phyloP scores from a whole-genome alignment of 92 coral and sea anemone species.

The Pocillopora grandis region DNA sequence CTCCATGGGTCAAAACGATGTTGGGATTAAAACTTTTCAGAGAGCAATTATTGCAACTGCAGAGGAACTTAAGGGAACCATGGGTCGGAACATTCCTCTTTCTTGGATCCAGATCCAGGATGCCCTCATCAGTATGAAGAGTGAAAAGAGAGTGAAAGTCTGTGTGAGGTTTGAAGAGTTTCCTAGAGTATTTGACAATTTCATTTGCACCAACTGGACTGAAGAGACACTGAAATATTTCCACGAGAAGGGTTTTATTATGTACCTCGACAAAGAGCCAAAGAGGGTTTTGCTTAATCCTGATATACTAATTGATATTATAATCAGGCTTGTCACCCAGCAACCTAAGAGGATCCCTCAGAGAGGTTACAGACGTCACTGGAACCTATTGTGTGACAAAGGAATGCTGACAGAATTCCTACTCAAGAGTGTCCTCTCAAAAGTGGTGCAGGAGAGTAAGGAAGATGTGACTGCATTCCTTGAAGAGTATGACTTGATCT shows the following conservation, averaged over 20 bases:
- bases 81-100: conserved; percentile 32
- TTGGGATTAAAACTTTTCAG: conserved; percentile 36
- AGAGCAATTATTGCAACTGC: conserved; percentile 22
- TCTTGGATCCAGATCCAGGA: conserved; percentile 68
- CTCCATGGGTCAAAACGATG: conserved; percentile 27
- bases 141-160: conserved; percentile 3
- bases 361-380: conserved; percentile 39
- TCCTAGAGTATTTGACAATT: conserved; percentile 10
- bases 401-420: conserved; percentile 49
- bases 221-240: conserved; percentile 44
- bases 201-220: conserved; percentile 31
- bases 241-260: conserved; percentile 51
- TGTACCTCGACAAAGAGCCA: conserved; percentile 42
- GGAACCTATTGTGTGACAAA: conserved; percentile 26
- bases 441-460: conserved; percentile 15
- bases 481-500: conserved; percentile 58
- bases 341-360: background rate
- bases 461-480: conserved; percentile 38
- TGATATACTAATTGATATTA: conserved; percentile 36
- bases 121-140: conserved; percentile 21
- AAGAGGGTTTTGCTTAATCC: conserved; percentile 59
- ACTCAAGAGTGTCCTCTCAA: conserved; percentile 40
- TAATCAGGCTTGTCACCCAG: conserved; percentile 32
- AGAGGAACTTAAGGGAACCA: conserved; percentile 13
- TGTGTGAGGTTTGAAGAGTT: conserved; percentile 50